Conservation (phyloP, 2,888 invertebrate species). For the Belgica antarctica region DNA sequence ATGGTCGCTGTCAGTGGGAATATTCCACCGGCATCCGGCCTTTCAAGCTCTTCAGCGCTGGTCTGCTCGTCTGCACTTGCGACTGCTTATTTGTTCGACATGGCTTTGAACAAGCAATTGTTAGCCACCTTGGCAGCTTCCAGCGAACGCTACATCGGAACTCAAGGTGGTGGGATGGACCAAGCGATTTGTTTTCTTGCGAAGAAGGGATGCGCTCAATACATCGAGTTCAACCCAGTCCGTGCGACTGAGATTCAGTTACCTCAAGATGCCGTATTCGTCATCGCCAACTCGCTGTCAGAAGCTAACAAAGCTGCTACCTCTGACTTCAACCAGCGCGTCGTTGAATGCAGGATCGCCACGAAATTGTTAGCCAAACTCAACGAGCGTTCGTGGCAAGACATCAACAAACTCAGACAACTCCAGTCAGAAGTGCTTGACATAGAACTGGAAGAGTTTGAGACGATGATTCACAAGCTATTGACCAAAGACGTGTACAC, state of each 20-base stretch:
- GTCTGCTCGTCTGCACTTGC: slow-evolving; percentile 90
- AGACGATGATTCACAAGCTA: slow-evolving; percentile 62
- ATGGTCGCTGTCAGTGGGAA: slow-evolving; percentile 76
- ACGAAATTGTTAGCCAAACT: slow-evolving; percentile 60
- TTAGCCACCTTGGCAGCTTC: slow-evolving; percentile 85
- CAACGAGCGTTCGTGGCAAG: slow-evolving; percentile 59
- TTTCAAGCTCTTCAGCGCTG: slow-evolving; percentile 96
- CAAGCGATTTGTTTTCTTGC: slow-evolving; percentile 96
- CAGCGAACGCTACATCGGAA: slow-evolving; percentile 93
- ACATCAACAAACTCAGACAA: slow-evolving; percentile 67
- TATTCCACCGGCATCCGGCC: slow-evolving; percentile 88
- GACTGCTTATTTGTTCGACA: slow-evolving; percentile 52
- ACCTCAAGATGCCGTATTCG: slow-evolving; percentile 81
- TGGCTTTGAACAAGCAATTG: slow-evolving; percentile 55
- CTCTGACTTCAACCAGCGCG: slow-evolving; percentile 85
- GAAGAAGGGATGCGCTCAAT: slow-evolving; percentile 77
- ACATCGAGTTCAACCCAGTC: slow-evolving; percentile 91
- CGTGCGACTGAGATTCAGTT: slow-evolving; percentile 72
- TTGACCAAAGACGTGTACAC: slow-evolving; percentile 68
- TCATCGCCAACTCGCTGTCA: slow-evolving; percentile 86
- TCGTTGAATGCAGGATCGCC: slow-evolving; percentile 75
- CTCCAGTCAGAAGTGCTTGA: slow-evolving; percentile 62
- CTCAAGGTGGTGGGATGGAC: slow-evolving; percentile 99
- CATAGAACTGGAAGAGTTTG: slow-evolving; percentile 67
- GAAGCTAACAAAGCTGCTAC: slow-evolving; percentile 94